phyloP scores from a whole-genome alignment of 2,113 vertebrate species.

The Coracopsis vasa region DNA sequence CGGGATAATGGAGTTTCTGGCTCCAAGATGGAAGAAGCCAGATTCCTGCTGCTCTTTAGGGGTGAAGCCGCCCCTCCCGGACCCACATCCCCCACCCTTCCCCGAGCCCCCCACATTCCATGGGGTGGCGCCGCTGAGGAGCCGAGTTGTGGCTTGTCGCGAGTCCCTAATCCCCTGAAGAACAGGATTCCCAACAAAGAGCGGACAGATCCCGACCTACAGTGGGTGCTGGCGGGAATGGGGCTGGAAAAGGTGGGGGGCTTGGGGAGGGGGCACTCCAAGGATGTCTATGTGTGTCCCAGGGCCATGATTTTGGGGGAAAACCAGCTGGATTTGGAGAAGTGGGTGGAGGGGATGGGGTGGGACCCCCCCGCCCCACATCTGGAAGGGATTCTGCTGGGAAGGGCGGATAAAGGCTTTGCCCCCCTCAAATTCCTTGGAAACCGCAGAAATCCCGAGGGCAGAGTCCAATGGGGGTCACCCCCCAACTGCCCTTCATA shows the following conservation, averaged over 20 bases:
- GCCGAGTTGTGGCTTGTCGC: background rate
- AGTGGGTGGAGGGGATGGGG: background rate
- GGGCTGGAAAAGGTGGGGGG: background rate
- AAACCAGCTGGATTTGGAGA: background rate
- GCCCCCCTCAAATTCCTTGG: background rate
- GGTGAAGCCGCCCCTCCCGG: background rate
- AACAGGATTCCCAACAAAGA: slow-evolving; percentile 6
- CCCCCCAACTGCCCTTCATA: background rate
- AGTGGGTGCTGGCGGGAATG: background rate
- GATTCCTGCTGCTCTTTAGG: background rate
- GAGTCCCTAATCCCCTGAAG: background rate
- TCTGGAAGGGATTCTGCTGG: slow-evolving; percentile 26
- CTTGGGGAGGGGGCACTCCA: background rate
- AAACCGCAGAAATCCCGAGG: background rate
- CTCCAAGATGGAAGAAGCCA: background rate
- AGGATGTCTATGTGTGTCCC: background rate
- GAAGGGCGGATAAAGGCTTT: background rate
- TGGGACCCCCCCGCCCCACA: background rate
- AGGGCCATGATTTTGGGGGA: background rate
- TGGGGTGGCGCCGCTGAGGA: background rate
- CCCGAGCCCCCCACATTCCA: background rate
- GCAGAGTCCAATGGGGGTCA: background rate
- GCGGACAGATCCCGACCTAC: background rate
- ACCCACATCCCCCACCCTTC: background rate
- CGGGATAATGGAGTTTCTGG: background rate